Percentiles rank a stretch among this genome's conserved stretches.
These are phyloP conservation scores for Sarcophaga subvicina DNA, from an alignment of 2,888 invertebrate genomes.

Conservation along the genomic window DNA sequence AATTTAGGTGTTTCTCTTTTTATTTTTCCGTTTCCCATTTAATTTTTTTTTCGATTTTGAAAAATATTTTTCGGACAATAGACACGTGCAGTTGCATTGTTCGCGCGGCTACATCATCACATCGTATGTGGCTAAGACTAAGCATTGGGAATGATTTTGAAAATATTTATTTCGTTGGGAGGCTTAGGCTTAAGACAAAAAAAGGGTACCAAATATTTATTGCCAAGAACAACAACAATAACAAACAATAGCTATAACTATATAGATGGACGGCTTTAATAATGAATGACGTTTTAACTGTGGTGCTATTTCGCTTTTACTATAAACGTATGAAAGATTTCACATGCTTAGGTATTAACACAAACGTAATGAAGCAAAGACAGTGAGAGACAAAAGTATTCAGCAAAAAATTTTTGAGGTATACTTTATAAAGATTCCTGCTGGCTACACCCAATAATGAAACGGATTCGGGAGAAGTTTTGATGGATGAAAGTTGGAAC, in stretches of 20 bases:
- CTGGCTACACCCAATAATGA: no score
- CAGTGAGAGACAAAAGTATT: constrained; percentile 1
- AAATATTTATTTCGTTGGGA: neutral
- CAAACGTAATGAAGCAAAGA: neutral
- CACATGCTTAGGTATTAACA: constrained; percentile 32
- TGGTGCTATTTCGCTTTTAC: constrained; percentile 8
- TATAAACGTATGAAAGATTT: constrained; percentile 1
- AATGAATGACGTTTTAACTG: constrained; percentile 63
- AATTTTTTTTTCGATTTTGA: neutral
- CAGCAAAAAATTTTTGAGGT: neutral
- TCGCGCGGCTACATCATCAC: constrained; percentile 14
- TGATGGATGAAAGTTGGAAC: no score
- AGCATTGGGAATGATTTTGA: neutral
- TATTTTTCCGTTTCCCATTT: neutral
- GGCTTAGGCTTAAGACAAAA: neutral
- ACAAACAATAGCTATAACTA: neutral
- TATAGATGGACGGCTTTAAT: constrained; percentile 50
- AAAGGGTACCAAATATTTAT: constrained; percentile 18
- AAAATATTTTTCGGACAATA: constrained; percentile 35
- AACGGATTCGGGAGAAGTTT: no score
- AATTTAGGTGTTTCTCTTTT: constrained; percentile 26
- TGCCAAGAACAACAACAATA: neutral
- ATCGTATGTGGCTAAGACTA: neutral
- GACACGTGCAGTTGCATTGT: constrained; percentile 64
- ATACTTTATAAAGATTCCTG: no score